These are phyloP conservation scores for Parnassius glacialis DNA, from an alignment of 2,888 invertebrate species.

Conservation along the genomic window DNA sequence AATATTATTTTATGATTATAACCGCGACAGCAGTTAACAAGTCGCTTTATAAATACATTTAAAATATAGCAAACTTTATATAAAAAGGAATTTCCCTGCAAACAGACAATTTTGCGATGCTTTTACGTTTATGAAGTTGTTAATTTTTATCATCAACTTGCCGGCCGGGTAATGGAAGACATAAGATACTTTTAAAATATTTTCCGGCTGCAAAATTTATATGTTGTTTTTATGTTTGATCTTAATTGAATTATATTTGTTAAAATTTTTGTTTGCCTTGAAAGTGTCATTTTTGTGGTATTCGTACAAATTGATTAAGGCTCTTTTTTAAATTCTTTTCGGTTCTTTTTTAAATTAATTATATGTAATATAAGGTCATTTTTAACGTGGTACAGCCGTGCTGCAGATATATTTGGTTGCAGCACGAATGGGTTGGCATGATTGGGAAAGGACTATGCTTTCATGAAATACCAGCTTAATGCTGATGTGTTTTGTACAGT, in stretches of 20 bases:
- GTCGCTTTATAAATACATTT: conserved; percentile 16
- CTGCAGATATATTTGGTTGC: too few species aligned
- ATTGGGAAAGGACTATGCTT: too few species aligned
- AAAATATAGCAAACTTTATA: conserved; percentile 15
- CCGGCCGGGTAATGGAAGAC: conserved; percentile 19
- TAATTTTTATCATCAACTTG: conserved; percentile 28
- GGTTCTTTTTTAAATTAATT: conserved; percentile 1
- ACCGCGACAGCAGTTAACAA: neutral
- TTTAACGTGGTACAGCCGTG: too few species aligned
- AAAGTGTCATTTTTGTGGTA: conserved; percentile 10
- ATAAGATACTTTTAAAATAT: conserved; percentile 20
- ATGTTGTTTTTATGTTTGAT: conserved; percentile 14
- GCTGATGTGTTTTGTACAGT: too few species aligned
- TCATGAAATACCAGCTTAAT: too few species aligned
- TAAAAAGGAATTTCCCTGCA: conserved; percentile 21
- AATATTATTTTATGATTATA: neutral
- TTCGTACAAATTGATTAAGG: neutral
- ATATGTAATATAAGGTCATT: neutral
- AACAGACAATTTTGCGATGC: conserved; percentile 24
- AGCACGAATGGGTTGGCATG: too few species aligned
- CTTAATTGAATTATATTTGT: conserved; percentile 22
- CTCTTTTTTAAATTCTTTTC: too few species aligned
- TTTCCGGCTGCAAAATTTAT: conserved; percentile 8
- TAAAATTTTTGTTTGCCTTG: conserved; percentile 5
- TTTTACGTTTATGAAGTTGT: conserved; percentile 28